Percentiles rank a stretch among this genome's conserved stretches.
Evolutionary conservation across 2,888 invertebrate species (phyloP).

Genomic region (Sycophila texana): DNA sequence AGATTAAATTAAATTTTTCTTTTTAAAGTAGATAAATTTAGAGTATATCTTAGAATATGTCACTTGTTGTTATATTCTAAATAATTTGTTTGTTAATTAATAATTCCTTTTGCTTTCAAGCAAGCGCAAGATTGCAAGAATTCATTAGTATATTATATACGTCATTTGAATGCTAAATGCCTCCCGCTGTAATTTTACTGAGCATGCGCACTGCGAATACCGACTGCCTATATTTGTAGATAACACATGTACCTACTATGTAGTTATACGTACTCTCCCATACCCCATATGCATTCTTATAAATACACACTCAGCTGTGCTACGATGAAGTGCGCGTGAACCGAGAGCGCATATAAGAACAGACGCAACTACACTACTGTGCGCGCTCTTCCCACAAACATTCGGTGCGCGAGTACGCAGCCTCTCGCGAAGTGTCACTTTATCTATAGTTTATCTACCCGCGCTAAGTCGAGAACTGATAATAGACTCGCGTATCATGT

Average conservation of each 20-base stretch:
- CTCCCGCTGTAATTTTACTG: too few relatives aligned
- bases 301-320: background rate
- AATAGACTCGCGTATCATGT: background rate
- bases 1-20: too few relatives aligned
- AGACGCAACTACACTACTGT: background rate
- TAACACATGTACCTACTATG: background rate
- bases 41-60: too few relatives aligned
- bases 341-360: background rate
- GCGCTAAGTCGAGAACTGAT: background rate
- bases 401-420: constrained; percentile 1
- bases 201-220: too few relatives aligned
- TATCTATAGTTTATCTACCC: background rate
- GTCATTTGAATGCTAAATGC: too few relatives aligned
- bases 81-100: too few relatives aligned
- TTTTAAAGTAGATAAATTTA: too few relatives aligned
- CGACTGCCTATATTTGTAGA: background rate
- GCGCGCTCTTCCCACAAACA: constrained; percentile 33
- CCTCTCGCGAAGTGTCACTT: background rate
- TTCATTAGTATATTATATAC: too few relatives aligned
- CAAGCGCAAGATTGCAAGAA: too few relatives aligned
- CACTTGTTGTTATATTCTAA: too few relatives aligned
- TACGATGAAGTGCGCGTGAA: background rate
- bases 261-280: background rate
- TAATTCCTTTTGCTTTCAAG: too few relatives aligned
- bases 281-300: background rate